Percentiles rank a stretch among this genome's conserved stretches.
Evolutionary conservation across 2,888 invertebrate genomes (phyloP).

Genomic region (Campoletis raptor): DNA sequence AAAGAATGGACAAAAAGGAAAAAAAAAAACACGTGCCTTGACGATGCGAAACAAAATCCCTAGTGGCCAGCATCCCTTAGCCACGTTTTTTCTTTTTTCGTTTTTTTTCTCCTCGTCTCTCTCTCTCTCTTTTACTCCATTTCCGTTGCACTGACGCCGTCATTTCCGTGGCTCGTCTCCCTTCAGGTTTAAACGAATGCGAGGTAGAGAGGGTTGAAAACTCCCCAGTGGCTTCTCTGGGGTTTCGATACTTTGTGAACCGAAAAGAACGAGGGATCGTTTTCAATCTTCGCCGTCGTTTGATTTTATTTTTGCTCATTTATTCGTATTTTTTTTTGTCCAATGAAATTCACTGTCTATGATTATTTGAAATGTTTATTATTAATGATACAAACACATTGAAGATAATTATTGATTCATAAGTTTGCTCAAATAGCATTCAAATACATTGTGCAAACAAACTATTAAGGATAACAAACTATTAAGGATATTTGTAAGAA

Average conservation of each 20-base stretch:
- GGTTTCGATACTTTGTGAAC: constrained; percentile 23
- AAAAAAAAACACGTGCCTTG: constrained; percentile 24
- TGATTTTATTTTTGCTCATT: background rate
- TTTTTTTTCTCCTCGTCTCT: constrained; percentile 19
- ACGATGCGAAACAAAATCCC: constrained; percentile 29
- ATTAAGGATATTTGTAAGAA: background rate
- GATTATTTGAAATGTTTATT: background rate
- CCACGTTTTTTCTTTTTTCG: constrained; percentile 2
- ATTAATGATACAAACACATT: background rate
- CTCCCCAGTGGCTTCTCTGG: constrained; percentile 35
- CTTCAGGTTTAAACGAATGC: constrained; percentile 40
- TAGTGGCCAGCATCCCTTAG: constrained; percentile 23
- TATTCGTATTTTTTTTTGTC: background rate
- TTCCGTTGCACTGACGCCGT: constrained; percentile 56
- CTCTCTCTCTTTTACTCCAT: constrained; percentile 15
- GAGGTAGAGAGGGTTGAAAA: constrained; percentile 18
- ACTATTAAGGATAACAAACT: background rate
- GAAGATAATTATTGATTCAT: background rate
- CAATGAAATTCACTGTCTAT: background rate
- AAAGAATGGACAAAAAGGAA: constrained; percentile 20
- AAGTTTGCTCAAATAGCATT: background rate
- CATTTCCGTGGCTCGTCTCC: constrained; percentile 43
- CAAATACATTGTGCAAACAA: background rate
- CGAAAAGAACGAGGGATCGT: constrained; percentile 38
- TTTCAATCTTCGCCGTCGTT: constrained; percentile 33